Evolutionary conservation across 2,113 vertebrate genomes (phyloP), one percentile per base, ranked within the genome.

Genomic region (Tympanuchus pallidicinctus): DNA sequence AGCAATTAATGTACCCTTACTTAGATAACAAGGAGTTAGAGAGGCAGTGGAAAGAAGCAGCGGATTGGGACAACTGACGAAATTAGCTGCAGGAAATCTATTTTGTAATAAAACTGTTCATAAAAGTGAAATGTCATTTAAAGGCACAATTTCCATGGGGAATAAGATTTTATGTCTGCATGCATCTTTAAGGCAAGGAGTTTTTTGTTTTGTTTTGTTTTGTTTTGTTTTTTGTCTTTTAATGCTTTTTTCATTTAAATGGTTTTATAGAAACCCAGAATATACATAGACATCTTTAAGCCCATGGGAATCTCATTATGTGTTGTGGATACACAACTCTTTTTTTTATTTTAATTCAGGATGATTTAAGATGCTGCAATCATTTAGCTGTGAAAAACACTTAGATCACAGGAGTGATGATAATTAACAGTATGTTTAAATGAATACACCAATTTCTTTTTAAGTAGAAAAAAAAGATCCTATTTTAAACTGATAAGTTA

Each of bases 81-180:
- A 93, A 94, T 86, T 78, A 93, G 93, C 95, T 88, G 34, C 54
- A 91, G 94, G 96, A 97, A 97, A 97, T 94, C 96, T 94, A 86
- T 97, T 95, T 96, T 92, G 95, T 75, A 93, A 96, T 97, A 96
- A 97, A 97, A 92, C 70, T 91, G 91, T 91, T 97, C 97, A 94
- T 97, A 97, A 97, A 97, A 95, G 93, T 52, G 85, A 94, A 95
- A 94, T 94, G 97, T 94, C 93, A 77, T 96, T 97, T 97, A 95
- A 93, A 97, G 88, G 77, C 93, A 86, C 84, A 57, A 71, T 94
- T 94, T 97, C 97, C 61, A 63, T 57, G 79, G 96, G 92, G 94
- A 94, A 84, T 97, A 79, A 22, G 95, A 86, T 95, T 97, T 97
- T 96, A 96, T 90, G 94, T 89, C 74, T 71, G 38, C n/a, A 32